Conservation (phyloP, 2,797 vertebrate species). For the Sebastes iracundus region DNA sequence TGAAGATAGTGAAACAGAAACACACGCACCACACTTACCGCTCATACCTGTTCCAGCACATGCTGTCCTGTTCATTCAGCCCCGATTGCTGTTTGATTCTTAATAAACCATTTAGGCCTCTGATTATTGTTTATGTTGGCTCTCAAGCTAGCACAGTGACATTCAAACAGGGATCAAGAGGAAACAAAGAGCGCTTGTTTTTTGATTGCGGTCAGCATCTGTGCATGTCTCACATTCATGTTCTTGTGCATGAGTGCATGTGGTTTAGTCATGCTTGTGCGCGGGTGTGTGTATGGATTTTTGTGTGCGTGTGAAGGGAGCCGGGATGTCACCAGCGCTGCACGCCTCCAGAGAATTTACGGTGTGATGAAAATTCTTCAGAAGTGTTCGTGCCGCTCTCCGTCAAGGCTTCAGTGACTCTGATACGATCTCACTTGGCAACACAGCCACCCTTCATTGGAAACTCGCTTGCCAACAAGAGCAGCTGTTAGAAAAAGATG, state of each 20-base stretch:
- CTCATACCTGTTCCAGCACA: not conserved
- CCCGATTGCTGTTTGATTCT: not conserved
- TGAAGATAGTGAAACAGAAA: not conserved
- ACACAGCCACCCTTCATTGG: not conserved
- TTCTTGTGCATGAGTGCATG: not conserved
- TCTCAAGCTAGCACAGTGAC: not conserved
- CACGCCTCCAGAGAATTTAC: slow-evolving; percentile 37
- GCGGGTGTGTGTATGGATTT: not conserved
- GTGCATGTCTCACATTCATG: not conserved
- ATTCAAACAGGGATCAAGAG: not conserved
- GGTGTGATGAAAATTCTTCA: slow-evolving; percentile 57
- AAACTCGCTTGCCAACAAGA: slow-evolving; percentile 15
- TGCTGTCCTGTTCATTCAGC: not conserved
- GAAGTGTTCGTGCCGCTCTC: slow-evolving; percentile 27
- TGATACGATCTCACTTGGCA: slow-evolving; percentile 58
- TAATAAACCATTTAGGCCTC: not conserved
- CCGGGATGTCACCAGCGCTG: slow-evolving; percentile 3
- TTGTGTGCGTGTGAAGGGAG: not conserved
- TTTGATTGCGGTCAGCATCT: slow-evolving; percentile 3
- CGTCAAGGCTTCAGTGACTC: slow-evolving; percentile 41
- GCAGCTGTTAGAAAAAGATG: slow-evolving; percentile 1
- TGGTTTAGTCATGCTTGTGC: not conserved
- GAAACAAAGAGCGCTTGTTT: not conserved
- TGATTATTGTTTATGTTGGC: slow-evolving; percentile 24
- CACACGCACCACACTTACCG: not conserved